Percentiles rank a stretch among this genome's conserved stretches.
Conservation (phyloP, 2,888 invertebrate genomes). For the Baccha elongata region DNA sequence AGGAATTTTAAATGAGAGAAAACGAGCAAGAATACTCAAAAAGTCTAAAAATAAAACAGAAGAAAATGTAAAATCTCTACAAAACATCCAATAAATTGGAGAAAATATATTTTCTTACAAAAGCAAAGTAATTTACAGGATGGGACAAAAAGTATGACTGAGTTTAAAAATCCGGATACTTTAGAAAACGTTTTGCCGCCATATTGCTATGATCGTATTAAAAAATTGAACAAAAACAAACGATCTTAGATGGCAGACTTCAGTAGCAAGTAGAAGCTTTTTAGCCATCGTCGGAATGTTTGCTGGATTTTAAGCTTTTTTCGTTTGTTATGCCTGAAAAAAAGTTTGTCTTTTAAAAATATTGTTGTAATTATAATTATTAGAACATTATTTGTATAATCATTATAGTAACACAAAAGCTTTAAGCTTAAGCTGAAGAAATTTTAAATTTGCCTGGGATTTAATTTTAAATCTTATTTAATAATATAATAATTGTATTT, state of each 20-base stretch:
- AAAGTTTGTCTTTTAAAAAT: constrained; percentile 7
- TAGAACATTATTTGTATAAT: neutral
- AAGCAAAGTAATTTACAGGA: too few relatives aligned
- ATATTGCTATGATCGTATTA: too few relatives aligned
- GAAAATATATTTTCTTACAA: too few relatives aligned
- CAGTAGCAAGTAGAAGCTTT: too few relatives aligned
- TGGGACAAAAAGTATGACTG: too few relatives aligned
- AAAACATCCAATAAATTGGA: too few relatives aligned
- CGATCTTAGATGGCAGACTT: too few relatives aligned
- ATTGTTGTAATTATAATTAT: constrained; percentile 1
- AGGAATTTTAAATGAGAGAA: neutral
- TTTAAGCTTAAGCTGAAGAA: constrained; percentile 40
- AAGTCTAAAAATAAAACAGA: neutral
- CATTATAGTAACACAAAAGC: constrained; percentile 56
- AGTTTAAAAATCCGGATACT: too few relatives aligned
- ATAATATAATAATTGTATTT: neutral
- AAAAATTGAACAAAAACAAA: too few relatives aligned
- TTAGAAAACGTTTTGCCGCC: too few relatives aligned
- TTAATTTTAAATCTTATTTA: neutral
- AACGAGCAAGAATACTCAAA: neutral
- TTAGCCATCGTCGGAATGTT: too few relatives aligned
- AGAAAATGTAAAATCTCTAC: neutral
- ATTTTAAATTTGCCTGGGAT: constrained; percentile 8
- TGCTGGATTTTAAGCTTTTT: too few relatives aligned
- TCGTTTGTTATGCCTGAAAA: constrained; percentile 13